A percentile compares a stretch with the other conserved stretches of the same genome.
These are phyloP conservation scores for Buteo buteo DNA, from an alignment of 2,113 vertebrate species.

Conservation along the genomic window DNA sequence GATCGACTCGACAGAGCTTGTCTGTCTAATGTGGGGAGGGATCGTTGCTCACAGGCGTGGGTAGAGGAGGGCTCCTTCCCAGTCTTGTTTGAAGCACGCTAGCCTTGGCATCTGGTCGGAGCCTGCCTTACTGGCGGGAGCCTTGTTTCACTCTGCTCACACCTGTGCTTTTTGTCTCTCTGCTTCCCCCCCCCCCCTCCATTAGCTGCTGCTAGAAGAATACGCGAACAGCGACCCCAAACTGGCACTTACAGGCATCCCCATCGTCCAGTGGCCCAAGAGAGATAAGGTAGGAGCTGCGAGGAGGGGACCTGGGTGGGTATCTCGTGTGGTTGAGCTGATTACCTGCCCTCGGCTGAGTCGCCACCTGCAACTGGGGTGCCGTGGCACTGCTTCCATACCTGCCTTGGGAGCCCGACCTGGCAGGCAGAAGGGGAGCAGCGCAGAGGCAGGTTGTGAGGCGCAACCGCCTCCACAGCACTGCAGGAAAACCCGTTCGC, in stretches of 20 bases:
- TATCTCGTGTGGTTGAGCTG: rapidly evolving
- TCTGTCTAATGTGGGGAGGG: conserved; percentile 7
- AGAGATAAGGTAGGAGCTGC: conserved; percentile 81
- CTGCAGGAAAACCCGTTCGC: rapidly evolving
- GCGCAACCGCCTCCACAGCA: background rate
- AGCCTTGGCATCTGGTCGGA: background rate
- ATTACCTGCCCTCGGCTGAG: background rate
- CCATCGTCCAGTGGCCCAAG: conserved; percentile 95
- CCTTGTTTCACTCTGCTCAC: background rate
- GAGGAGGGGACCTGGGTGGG: background rate
- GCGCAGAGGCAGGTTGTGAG: background rate
- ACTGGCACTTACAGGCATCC: conserved; percentile 90
- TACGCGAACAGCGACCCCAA: conserved; percentile 84
- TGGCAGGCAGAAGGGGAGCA: rapidly evolving
- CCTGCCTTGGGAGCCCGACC: rapidly evolving
- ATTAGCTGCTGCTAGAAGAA: conserved; percentile 83
- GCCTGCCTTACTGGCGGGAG: background rate
- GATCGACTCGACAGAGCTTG: conserved; percentile 9
- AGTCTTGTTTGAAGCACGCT: background rate
- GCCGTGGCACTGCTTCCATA: rapidly evolving
- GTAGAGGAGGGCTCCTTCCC: background rate
- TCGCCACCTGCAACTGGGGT: rapidly evolving
- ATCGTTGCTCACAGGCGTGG: background rate
- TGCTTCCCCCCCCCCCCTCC: background rate
- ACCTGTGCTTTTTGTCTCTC: background rate